A percentile compares a stretch with the other conserved stretches of the same genome.
phyloP scores from a whole-genome alignment of 2,113 vertebrate species.

The Spizaetus ornatus region DNA sequence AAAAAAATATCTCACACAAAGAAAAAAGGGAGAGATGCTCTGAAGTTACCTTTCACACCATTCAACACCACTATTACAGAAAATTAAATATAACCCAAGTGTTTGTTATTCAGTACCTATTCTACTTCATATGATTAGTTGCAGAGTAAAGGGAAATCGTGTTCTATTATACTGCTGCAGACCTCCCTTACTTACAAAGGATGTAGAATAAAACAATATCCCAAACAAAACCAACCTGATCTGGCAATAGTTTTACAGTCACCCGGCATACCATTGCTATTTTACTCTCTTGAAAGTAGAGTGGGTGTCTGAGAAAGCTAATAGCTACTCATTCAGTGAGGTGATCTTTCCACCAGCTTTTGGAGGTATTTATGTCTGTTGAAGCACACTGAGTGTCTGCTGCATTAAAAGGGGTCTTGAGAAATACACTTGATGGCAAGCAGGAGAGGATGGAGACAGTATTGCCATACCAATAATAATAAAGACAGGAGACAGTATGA shows the following conservation, averaged over 20 bases:
- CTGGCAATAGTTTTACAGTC: neutral
- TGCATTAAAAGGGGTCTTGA: neutral
- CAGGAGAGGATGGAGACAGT: neutral
- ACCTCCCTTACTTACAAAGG: neutral
- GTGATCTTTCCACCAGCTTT: neutral
- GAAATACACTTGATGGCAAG: neutral
- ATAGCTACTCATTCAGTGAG: neutral
- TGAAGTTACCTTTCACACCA: neutral
- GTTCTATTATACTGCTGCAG: neutral
- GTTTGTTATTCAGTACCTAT: neutral
- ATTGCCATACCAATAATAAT: neutral
- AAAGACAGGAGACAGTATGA: neutral
- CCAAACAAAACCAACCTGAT: neutral
- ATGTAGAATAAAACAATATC: rapidly evolving
- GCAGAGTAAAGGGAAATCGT: neutral
- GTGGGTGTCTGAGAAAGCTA: neutral
- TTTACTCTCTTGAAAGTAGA: neutral
- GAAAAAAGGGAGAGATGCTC: neutral
- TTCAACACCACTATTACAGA: neutral
- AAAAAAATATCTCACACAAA: neutral
- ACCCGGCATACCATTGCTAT: neutral
- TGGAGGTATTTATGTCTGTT: neutral
- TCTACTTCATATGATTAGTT: neutral
- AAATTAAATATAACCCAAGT: neutral
- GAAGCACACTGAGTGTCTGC: neutral